Conservation (phyloP, 2,888 invertebrate genomes). For the Phengaris arion region DNA sequence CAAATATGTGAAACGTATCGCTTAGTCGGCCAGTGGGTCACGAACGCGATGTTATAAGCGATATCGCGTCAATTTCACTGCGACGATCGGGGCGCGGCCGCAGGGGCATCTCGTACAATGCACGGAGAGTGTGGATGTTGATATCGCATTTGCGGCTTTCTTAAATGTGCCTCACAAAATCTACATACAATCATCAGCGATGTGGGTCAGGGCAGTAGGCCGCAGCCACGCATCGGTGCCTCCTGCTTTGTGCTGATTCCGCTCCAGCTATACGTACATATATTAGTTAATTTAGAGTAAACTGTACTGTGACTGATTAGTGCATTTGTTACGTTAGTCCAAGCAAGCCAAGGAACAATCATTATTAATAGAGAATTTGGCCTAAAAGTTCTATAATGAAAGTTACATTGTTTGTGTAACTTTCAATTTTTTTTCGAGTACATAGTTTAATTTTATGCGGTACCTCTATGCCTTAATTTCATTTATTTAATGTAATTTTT, state of each 20-base stretch:
- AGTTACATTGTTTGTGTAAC: background rate
- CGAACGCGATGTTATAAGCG: constrained; percentile 60
- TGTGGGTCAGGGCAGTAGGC: constrained; percentile 76
- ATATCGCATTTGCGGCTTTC: constrained; percentile 61
- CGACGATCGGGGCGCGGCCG: constrained; percentile 51
- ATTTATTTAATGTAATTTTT: background rate
- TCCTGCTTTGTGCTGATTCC: constrained; percentile 25
- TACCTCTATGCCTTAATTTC: background rate
- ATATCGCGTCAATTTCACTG: constrained; percentile 71
- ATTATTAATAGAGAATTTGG: background rate
- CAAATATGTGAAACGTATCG: constrained; percentile 43
- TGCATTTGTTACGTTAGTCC: background rate
- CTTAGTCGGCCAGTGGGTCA: constrained; percentile 67
- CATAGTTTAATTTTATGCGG: background rate
- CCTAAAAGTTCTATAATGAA: background rate
- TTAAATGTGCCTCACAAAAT: constrained; percentile 74
- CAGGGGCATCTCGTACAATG: constrained; percentile 51
- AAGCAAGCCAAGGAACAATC: background rate
- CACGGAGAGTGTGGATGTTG: constrained; percentile 69
- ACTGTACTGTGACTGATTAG: constrained; percentile 2
- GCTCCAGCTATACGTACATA: background rate
- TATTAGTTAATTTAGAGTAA: background rate
- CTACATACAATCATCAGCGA: constrained; percentile 75
- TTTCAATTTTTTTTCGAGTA: background rate
- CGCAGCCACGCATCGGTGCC: constrained; percentile 49